phyloP scores from a whole-genome alignment of 2,888 invertebrate species.

The Argyresthia goedartella region DNA sequence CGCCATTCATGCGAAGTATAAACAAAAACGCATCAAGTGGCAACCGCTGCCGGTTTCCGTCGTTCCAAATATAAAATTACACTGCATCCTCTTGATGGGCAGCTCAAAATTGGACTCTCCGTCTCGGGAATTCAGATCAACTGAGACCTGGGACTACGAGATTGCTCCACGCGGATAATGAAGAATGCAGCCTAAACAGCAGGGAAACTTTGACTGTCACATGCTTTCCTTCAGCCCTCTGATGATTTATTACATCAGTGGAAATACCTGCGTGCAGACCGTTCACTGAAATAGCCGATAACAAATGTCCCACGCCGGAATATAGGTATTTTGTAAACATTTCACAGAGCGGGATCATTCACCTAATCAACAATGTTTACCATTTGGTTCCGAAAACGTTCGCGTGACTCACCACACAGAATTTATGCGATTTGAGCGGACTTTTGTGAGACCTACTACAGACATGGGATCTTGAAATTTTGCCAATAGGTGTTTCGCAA shows the following conservation, averaged over 20 bases:
- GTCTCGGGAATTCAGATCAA: constrained; percentile 20
- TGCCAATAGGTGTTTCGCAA: constrained; percentile 61
- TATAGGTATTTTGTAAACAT: no score
- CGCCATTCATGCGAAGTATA: constrained; percentile 61
- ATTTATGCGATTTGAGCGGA: constrained; percentile 18
- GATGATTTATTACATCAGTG: no score
- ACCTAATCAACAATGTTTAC: not conserved
- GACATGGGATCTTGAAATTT: constrained; percentile 59
- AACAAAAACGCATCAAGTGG: constrained; percentile 31
- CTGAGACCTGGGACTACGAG: not conserved
- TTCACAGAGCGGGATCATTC: not conserved
- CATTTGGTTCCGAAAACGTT: not conserved
- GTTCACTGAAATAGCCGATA: no score
- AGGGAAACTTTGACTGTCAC: no score
- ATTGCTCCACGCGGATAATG: not conserved
- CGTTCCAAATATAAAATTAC: constrained; percentile 58
- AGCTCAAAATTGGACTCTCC: constrained; percentile 31
- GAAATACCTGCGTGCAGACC: no score
- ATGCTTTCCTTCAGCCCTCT: no score
- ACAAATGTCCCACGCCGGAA: no score
- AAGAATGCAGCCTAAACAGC: not conserved
- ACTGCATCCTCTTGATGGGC: constrained; percentile 13
- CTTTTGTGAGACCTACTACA: constrained; percentile 62
- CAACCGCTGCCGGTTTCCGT: constrained; percentile 42
- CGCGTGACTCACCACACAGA: constrained; percentile 1